A percentile compares a stretch with the other conserved stretches of the same genome.
phyloP scores from a whole-genome alignment of 2,888 invertebrate genomes.

The Drosophila picticornis region DNA sequence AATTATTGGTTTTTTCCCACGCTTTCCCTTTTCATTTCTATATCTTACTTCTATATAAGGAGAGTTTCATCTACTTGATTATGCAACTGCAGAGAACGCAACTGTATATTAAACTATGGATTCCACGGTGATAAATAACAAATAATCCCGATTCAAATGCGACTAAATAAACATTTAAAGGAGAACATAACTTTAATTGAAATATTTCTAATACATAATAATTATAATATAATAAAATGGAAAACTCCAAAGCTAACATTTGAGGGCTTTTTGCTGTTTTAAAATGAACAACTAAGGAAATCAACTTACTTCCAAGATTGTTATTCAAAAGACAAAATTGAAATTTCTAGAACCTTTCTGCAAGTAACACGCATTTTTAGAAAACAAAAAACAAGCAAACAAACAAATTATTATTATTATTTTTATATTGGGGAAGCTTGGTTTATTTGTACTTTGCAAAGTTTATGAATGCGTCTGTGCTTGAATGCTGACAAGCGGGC shows the following conservation, averaged over 20 bases:
- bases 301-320: background rate
- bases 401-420: constrained; percentile 1
- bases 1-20: background rate
- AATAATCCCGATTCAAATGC: too few species aligned
- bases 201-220: too few species aligned
- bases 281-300: background rate
- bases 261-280: background rate
- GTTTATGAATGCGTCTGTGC: background rate
- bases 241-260: background rate
- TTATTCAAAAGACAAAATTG: background rate
- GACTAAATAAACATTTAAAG: background rate
- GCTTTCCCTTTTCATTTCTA: background rate
- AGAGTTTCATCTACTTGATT: background rate
- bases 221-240: too few species aligned
- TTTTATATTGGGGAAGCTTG: background rate
- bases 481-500: constrained; percentile 23
- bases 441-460: constrained; percentile 13
- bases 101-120: background rate
- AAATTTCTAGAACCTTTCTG: background rate
- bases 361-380: background rate
- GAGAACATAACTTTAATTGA: background rate
- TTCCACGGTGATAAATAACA: background rate
- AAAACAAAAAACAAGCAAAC: background rate
- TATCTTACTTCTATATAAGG: background rate
- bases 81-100: background rate